phyloP scores from a whole-genome alignment of 2,888 invertebrate species.

The Ctena decussata region DNA sequence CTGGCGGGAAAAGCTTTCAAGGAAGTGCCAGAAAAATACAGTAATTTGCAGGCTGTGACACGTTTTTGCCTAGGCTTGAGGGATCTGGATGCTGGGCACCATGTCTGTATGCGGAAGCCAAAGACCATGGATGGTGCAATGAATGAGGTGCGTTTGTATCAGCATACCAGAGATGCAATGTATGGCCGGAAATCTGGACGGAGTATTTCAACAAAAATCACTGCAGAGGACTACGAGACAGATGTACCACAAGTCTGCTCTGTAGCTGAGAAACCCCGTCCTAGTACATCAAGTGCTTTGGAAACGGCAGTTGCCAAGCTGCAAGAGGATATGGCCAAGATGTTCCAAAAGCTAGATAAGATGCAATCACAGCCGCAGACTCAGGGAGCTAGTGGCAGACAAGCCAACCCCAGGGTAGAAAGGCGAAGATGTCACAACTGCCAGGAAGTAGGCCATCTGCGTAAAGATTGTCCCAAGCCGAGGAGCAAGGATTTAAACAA shows the following conservation, averaged over 20 bases:
- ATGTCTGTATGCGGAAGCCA: conserved; percentile 4
- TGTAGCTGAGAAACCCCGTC: neutral
- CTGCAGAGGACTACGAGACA: neutral
- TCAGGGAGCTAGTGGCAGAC: neutral
- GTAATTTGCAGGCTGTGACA: neutral
- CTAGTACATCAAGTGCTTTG: too few species aligned
- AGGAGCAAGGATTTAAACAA: neutral
- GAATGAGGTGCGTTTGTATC: conserved; percentile 1
- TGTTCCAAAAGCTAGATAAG: neutral
- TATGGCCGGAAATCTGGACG: neutral
- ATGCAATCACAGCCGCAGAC: neutral
- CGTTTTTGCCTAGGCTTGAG: conserved; percentile 18
- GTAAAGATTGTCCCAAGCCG: conserved; percentile 22
- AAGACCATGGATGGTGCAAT: neutral
- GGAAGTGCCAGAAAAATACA: conserved; percentile 1
- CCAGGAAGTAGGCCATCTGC: conserved; percentile 6
- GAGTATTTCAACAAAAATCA: neutral
- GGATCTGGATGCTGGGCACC: conserved; percentile 21
- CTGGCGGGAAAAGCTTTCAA: neutral
- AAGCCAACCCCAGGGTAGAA: neutral
- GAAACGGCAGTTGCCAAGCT: too few species aligned
- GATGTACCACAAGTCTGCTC: neutral
- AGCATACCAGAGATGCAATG: conserved; percentile 8
- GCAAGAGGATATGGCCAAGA: neutral
- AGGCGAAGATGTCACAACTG: conserved; percentile 6